Conservation (phyloP, 2,888 invertebrate species). For the Hirtodrosophila trivittata region DNA sequence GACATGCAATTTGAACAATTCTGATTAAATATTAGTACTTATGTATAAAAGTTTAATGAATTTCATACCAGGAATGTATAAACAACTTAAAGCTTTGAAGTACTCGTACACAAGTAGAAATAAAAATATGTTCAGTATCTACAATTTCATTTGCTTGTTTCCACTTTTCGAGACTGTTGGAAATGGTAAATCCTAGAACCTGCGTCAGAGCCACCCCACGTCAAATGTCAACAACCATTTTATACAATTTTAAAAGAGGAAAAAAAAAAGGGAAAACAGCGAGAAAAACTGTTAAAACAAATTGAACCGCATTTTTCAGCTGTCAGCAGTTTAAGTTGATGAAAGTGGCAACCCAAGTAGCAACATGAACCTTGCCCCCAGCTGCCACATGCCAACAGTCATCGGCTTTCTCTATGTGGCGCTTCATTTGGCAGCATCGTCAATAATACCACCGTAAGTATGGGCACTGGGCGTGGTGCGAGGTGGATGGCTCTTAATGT, state of each 20-base stretch:
- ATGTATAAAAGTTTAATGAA: too few species aligned
- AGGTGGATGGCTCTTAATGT: conserved; percentile 39
- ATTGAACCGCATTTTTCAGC: conserved; percentile 66
- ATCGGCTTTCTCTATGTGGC: conserved; percentile 19
- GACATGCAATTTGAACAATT: too few species aligned
- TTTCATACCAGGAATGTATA: too few species aligned
- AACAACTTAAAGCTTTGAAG: too few species aligned
- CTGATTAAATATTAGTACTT: too few species aligned
- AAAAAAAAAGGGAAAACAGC: conserved; percentile 24
- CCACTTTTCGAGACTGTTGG: conserved; percentile 4
- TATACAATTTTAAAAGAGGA: conserved; percentile 52
- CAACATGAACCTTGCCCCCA: conserved; percentile 8
- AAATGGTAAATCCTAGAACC: conserved; percentile 4
- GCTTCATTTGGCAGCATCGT: conserved; percentile 69
- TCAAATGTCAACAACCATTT: conserved; percentile 68
- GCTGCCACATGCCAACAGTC: conserved; percentile 5
- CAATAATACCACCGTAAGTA: conserved; percentile 67
- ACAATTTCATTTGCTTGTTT: conserved; percentile 34
- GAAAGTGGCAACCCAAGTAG: conserved; percentile 31
- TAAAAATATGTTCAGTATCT: conserved; percentile 31
- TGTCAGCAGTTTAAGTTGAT: conserved; percentile 73
- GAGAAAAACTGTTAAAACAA: conserved; percentile 34
- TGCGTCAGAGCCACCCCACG: conserved; percentile 5
- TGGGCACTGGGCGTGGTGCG: conserved; percentile 8
- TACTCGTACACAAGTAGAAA: too few species aligned